Base-by-base conservation (phyloP, 2,888 invertebrate species). In the Andricus quercusramuli region DNA sequence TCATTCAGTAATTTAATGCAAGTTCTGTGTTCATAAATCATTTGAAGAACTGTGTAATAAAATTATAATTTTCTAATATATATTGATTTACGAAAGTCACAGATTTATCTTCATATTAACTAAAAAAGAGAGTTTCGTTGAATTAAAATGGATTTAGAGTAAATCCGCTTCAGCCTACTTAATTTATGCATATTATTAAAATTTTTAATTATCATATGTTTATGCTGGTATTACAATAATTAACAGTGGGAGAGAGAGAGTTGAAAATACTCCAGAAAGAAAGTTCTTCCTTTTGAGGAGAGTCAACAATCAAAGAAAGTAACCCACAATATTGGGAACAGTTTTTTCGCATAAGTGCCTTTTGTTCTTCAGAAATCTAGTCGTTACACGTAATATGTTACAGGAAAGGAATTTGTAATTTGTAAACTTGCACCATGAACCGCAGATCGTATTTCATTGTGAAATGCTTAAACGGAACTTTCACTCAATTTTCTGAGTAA, bases 251-350 rank as follows among this genome's bases (percentile, higher is more conserved):
- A 47, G 47, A 47, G 56, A 56, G n/a, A 56, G 59, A 59, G 59
- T 59, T 22, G 9, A 6, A n/a, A n/a, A n/a, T n/a, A 9, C 22
- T 59, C 59, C 4, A 59, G 56, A 59, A 59, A 59, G 59, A 59
- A 59, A 59, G 59, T 59, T 59, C 22, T 22, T 22, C 22, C n/a
- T 59, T 59, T 59, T 59, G 11, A 22, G 4, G n/a, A 22, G 11
- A 59, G 59, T 59, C 59, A 59, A 22, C 59, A 59, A 22, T 59
- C 59, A 59, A 59, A 22, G 59, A 59, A 59, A 59, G 59, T 59
- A 59, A 22, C 22, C 59, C 11, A 59, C 59, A 59, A 22, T 3
- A 59, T 59, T 59, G n/a, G 59, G 3, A 59, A 59, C 59, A 59
- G 22, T 22, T 59, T 22, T 59, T 59, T 22, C 22, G 13, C 59